Evolutionary conservation across 1,140 invertebrate species (phyloP), one percentile per base, ranked within the genome.

Genomic region (Dendroctonus valens): DNA sequence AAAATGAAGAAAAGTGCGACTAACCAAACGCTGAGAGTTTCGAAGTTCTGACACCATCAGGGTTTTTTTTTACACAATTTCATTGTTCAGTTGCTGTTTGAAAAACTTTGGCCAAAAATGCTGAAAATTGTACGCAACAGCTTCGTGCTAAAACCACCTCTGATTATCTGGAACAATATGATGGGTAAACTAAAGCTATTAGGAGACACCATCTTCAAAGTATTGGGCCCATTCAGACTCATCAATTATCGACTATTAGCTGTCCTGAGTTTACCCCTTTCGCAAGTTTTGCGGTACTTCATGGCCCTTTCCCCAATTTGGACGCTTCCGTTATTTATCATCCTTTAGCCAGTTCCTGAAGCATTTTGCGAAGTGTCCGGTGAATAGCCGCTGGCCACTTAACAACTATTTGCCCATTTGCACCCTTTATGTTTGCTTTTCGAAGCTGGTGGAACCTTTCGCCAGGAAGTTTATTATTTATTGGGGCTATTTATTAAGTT

Each of bases 271-370:
- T 12, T 41, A 6, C 26, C 53, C 14, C 9, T 58, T 58, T 46
- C 44, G 44, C 55, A 58, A 58, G 55, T 58, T 58, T 12, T 44
- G 55, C 53, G 53, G 38, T 40, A 37, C 53, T 39, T 40, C 11
- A 41, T 41, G 15, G 12, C 55, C 55, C 55, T 58, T 58, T 58
- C 55, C 37, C 55, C 39, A 58, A 58, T 58, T 58, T 42, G 55
- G 41, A 58, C 55, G 37, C 55, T 58, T 58, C 55, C 55, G 55
- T 41, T 58, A 58, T 58, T 58, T 58, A 58, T 58, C 55, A 58
- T 58, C 39, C 55, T 58, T 58, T 58, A 58, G 40, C 55, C 40
- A 44, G 55, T 58, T 58, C 12, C 55, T 58, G 38, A 44, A 58
- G 39, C 55, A 58, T 58, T 58, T 52, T 58, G 55, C 40, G 40